These are phyloP conservation scores for Noctua fimbriata DNA, from an alignment of 2,888 invertebrate genomes.

Conservation along the genomic window DNA sequence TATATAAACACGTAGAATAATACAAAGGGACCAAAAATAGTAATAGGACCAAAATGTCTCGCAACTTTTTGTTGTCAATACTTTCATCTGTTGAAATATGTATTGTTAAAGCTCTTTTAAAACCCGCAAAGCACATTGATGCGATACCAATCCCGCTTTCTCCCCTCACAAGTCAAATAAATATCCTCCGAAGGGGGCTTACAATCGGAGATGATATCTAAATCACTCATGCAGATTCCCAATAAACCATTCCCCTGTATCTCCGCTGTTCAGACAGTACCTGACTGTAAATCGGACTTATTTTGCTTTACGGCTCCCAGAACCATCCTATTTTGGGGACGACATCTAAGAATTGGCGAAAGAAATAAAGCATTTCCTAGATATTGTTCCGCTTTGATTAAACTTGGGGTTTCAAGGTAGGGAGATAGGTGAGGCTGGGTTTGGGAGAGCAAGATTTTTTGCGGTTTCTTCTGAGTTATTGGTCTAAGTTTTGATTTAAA, in stretches of 20 bases:
- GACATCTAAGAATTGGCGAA: constrained; percentile 55
- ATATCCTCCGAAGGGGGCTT: constrained; percentile 31
- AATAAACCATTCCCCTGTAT: constrained; percentile 57
- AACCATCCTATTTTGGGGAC: constrained; percentile 45
- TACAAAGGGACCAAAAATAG: constrained; percentile 7
- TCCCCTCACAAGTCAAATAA: constrained; percentile 38
- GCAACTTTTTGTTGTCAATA: not conserved
- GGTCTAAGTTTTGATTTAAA: constrained; percentile 19
- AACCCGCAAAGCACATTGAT: constrained; percentile 14
- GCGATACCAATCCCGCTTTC: constrained; percentile 4
- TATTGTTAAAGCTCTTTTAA: constrained; percentile 9
- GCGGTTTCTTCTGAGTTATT: not conserved
- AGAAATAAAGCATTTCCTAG: constrained; percentile 45
- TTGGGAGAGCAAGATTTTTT: not conserved
- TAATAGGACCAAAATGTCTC: not conserved
- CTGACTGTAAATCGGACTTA: constrained; percentile 62
- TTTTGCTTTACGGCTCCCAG: constrained; percentile 56
- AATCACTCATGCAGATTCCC: constrained; percentile 60
- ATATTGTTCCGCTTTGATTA: constrained; percentile 49
- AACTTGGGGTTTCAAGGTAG: constrained; percentile 31
- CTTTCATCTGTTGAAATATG: constrained; percentile 26
- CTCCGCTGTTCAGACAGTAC: constrained; percentile 30
- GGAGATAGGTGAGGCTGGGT: not conserved
- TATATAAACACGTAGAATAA: constrained; percentile 43
- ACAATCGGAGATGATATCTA: constrained; percentile 51